These are phyloP conservation scores for Ectemnius lituratus DNA, from an alignment of 2,888 invertebrate species.

Conservation along the genomic window DNA sequence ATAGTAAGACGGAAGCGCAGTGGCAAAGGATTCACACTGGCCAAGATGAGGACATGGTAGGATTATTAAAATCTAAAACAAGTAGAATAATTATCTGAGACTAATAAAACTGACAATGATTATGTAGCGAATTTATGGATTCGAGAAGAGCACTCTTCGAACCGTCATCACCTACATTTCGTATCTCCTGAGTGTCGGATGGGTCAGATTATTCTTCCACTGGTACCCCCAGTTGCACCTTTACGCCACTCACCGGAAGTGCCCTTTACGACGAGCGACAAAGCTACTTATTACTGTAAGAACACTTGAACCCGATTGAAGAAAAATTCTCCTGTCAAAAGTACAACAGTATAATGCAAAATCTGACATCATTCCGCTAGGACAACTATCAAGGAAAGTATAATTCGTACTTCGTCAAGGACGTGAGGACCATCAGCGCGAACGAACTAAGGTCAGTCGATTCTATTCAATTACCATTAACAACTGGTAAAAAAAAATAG, in stretches of 20 bases:
- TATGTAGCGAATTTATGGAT: constrained; percentile 80
- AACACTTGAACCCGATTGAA: constrained; percentile 16
- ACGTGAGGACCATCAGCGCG: constrained; percentile 74
- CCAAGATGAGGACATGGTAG: constrained; percentile 81
- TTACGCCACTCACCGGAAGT: constrained; percentile 79
- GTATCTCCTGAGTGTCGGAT: constrained; percentile 79
- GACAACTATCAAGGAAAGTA: constrained; percentile 79
- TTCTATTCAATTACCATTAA: neutral
- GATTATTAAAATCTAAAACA: constrained; percentile 11
- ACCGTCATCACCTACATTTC: constrained; percentile 76
- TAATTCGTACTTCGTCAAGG: constrained; percentile 79
- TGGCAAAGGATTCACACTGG: constrained; percentile 78
- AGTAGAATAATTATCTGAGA: no score
- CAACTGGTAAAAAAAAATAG: no score
- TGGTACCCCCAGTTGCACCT: constrained; percentile 82
- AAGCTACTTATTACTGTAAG: constrained; percentile 80
- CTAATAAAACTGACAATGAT: neutral
- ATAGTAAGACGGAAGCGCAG: constrained; percentile 64
- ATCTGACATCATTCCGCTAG: constrained; percentile 61
- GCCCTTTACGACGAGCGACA: constrained; percentile 78
- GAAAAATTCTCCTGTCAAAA: no score
- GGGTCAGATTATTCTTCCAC: constrained; percentile 81
- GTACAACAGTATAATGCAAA: no score
- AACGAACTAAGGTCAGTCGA: constrained; percentile 68
- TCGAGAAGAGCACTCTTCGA: constrained; percentile 72